phyloP scores from a whole-genome alignment of 1,140 invertebrate genomes.

The Wasmannia auropunctata region DNA sequence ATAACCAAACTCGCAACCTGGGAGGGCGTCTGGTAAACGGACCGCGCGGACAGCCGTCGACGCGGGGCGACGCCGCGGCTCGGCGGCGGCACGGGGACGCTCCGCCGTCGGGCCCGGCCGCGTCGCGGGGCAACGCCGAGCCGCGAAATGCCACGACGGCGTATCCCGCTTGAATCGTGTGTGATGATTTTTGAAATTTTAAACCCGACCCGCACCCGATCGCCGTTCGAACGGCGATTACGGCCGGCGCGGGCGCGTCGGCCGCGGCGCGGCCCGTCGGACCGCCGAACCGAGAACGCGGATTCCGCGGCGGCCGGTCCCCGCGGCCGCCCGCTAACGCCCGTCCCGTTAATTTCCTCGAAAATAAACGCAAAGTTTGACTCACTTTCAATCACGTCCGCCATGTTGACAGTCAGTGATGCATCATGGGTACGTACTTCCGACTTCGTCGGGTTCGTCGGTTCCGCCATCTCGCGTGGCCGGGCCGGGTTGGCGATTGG shows the following conservation, averaged over 20 bases:
- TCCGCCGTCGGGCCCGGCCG: neutral
- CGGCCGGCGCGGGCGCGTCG: neutral
- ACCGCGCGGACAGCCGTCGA: neutral
- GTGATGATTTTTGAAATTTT: constrained; percentile 86
- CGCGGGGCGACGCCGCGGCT: neutral
- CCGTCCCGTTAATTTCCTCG: constrained; percentile 70
- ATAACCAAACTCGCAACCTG: constrained; percentile 79
- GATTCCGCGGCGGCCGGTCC: constrained; percentile 2
- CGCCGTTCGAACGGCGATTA: constrained; percentile 77
- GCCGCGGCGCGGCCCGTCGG: neutral
- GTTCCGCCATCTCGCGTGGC: constrained; percentile 59
- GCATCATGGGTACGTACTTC: constrained; percentile 80
- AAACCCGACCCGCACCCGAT: constrained; percentile 76
- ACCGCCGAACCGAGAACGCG: constrained; percentile 69
- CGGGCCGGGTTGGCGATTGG: constrained; percentile 43
- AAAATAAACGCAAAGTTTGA: constrained; percentile 80
- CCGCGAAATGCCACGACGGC: constrained; percentile 62
- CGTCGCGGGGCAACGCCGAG: constrained; percentile 49
- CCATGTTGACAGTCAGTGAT: constrained; percentile 89
- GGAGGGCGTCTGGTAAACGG: constrained; percentile 58
- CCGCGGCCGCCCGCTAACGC: constrained; percentile 1
- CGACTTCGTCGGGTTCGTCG: constrained; percentile 68
- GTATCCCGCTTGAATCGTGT: constrained; percentile 81
- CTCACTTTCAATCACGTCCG: constrained; percentile 91
- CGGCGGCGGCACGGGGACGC: neutral